These are phyloP conservation scores for Atta colombica DNA, from an alignment of 1,140 invertebrate species.

Conservation along the genomic window DNA sequence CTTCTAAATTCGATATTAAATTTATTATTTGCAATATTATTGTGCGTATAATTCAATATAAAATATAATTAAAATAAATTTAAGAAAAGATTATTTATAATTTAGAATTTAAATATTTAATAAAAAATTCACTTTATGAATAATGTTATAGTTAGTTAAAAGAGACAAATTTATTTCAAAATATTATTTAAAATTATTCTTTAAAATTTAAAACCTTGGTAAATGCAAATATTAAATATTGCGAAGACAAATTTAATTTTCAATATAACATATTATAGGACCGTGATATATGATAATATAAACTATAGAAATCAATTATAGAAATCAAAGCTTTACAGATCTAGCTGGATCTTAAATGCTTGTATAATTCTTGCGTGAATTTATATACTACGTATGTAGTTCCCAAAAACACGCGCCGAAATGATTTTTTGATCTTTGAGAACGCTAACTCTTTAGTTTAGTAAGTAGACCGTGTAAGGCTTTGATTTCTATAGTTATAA, in stretches of 20 bases:
- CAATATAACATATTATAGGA: too few relatives aligned
- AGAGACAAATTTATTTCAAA: neutral
- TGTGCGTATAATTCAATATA: neutral
- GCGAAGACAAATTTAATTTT: neutral
- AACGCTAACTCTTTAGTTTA: too few relatives aligned
- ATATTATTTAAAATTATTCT: neutral
- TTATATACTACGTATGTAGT: too few relatives aligned
- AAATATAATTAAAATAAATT: neutral
- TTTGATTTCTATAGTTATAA: neutral
- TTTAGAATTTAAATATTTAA: neutral
- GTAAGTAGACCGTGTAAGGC: too few relatives aligned
- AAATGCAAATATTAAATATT: conserved; percentile 2
- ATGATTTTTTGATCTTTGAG: too few relatives aligned
- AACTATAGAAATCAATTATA: too few relatives aligned
- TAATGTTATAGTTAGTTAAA: neutral
- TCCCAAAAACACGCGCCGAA: too few relatives aligned
- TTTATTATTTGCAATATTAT: neutral
- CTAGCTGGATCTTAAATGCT: too few relatives aligned
- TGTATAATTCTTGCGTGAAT: too few relatives aligned
- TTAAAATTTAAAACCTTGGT: neutral
- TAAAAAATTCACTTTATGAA: neutral
- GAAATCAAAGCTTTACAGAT: too few relatives aligned
- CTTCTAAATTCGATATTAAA: neutral
- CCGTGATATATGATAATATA: too few relatives aligned
- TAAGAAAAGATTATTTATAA: neutral